A percentile compares a stretch with the other conserved stretches of the same genome.
Conservation (phyloP, 2,888 invertebrate genomes). For the Gonocerus acuteangulatus region DNA sequence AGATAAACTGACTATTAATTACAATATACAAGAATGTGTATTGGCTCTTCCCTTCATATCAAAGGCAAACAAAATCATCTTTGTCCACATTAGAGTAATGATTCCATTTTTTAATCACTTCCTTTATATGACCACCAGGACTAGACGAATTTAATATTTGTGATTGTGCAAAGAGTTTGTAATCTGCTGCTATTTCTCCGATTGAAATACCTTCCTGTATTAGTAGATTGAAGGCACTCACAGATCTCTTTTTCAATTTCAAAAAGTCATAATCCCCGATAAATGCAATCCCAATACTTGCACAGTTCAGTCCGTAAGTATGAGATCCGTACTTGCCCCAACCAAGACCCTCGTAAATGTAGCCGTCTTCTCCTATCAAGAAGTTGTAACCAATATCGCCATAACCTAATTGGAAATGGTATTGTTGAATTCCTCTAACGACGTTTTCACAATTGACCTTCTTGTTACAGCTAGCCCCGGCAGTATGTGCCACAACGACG, state of each 20-base stretch:
- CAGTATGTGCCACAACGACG: conserved; percentile 5
- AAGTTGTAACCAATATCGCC: conserved; percentile 36
- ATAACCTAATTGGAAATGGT: conserved; percentile 5
- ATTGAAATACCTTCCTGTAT: conserved; percentile 14
- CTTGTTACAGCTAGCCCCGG: background rate
- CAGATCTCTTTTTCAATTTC: background rate
- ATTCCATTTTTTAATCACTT: background rate
- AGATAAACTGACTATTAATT: no score
- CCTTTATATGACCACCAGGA: conserved; percentile 24
- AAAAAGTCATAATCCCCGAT: conserved; percentile 23
- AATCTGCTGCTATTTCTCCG: conserved; percentile 18
- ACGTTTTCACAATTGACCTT: background rate
- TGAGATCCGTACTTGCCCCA: conserved; percentile 65
- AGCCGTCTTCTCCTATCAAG: conserved; percentile 35
- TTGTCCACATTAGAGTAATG: background rate
- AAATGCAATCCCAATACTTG: conserved; percentile 18
- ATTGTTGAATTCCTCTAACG: background rate
- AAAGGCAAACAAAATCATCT: background rate
- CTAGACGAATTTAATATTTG: conserved; percentile 27
- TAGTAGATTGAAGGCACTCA: background rate
- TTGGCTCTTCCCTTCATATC: no score
- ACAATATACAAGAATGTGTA: no score
- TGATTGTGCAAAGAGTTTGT: conserved; percentile 22
- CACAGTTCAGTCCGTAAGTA: conserved; percentile 43
- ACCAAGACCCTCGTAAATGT: conserved; percentile 35